Evolutionary conservation across 2,888 invertebrate genomes (phyloP).

Genomic region (Schrankia costaestrigalis): DNA sequence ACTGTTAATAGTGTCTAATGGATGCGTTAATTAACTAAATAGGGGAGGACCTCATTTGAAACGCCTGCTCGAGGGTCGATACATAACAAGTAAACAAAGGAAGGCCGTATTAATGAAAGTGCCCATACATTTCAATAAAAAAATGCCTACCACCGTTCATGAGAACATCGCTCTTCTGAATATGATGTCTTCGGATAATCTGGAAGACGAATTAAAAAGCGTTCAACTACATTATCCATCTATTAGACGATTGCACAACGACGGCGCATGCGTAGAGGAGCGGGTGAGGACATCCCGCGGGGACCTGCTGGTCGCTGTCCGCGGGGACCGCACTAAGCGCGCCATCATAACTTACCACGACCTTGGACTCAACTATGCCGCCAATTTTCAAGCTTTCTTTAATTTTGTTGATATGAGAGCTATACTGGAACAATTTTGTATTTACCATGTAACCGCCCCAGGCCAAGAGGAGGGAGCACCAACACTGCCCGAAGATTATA

Average conservation of each 20-base stretch:
- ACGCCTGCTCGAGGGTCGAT: constrained; percentile 20
- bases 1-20: constrained; percentile 49
- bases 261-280: constrained; percentile 82
- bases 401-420: constrained; percentile 95
- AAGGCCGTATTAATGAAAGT: constrained; percentile 32
- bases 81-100: constrained; percentile 21
- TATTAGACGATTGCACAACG: constrained; percentile 80
- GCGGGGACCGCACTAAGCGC: constrained; percentile 94
- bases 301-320: constrained; percentile 94
- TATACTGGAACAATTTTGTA: constrained; percentile 95
- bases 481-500: constrained; percentile 91
- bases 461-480: constrained; percentile 98
- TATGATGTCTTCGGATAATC: constrained; percentile 85
- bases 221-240: constrained; percentile 94
- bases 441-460: constrained; percentile 99
- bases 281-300: constrained; percentile 96
- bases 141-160: constrained; percentile 69
- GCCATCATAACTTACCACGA: constrained; percentile 99
- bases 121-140: constrained; percentile 36
- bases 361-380: constrained; percentile 97
- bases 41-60: constrained; percentile 27
- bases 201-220: constrained; percentile 95
- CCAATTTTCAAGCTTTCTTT: constrained; percentile 96
- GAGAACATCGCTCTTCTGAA: constrained; percentile 83
- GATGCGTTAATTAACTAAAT: constrained; percentile 50